Conservation (phyloP, 2,888 invertebrate genomes). For the Halocaridina rubra region DNA sequence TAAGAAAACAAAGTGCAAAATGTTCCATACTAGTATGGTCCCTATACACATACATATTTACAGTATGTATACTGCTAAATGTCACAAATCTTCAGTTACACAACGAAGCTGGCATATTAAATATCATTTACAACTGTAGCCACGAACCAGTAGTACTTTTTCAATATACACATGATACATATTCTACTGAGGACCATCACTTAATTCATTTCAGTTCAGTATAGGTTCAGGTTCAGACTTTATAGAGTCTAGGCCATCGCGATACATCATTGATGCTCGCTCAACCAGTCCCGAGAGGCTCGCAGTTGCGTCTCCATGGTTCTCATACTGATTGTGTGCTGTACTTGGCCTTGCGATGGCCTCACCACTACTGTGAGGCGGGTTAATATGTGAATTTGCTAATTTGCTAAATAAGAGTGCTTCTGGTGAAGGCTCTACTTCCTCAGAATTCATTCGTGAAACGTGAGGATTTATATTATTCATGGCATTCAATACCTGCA, state of each 20-base stretch:
- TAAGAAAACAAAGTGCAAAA: slow-evolving; percentile 45
- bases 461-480: slow-evolving; percentile 37
- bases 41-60: slow-evolving; percentile 25
- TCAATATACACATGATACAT: too few relatives aligned
- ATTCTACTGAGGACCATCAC: too few relatives aligned
- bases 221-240: slow-evolving; percentile 63
- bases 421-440: slow-evolving; percentile 56
- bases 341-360: background rate
- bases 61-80: background rate
- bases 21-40: slow-evolving; percentile 46
- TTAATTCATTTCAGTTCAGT: slow-evolving; percentile 43
- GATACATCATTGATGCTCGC: slow-evolving; percentile 47
- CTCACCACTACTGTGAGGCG: slow-evolving; percentile 22
- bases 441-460: slow-evolving; percentile 40
- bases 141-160: too few relatives aligned
- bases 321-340: slow-evolving; percentile 44
- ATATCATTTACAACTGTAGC: too few relatives aligned
- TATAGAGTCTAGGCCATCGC: slow-evolving; percentile 57
- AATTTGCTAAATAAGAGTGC: slow-evolving; percentile 58
- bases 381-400: slow-evolving; percentile 35
- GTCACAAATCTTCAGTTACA: background rate
- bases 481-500: slow-evolving; percentile 56
- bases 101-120: too few relatives aligned
- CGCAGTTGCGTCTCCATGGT: slow-evolving; percentile 28
- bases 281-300: slow-evolving; percentile 33